Evolutionary conservation across 2,797 vertebrate genomes (phyloP).

Genomic region (Aplochiton taeniatus): DNA sequence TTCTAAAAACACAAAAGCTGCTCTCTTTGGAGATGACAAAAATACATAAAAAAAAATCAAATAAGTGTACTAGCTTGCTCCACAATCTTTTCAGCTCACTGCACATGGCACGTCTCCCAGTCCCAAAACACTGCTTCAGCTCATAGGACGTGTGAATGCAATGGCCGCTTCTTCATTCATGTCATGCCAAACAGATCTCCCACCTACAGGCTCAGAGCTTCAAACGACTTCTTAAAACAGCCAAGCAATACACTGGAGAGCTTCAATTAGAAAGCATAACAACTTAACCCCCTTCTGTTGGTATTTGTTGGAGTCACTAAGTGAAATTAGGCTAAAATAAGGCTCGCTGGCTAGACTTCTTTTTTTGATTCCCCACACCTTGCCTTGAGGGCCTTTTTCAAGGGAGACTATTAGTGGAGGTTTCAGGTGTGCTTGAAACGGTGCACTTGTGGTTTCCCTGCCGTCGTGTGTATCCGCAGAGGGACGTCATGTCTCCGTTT

Average conservation of each 20-base stretch:
- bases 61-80: not conserved
- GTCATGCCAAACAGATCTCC: constrained; percentile 33
- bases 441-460: constrained; percentile 12
- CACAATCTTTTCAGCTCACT: constrained; percentile 11
- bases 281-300: no score
- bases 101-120: constrained; percentile 14
- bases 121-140: not conserved
- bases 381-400: no score
- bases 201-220: constrained; percentile 29
- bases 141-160: constrained; percentile 24
- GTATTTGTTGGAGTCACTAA: no score
- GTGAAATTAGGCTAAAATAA: no score
- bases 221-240: no score
- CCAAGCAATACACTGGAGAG: no score
- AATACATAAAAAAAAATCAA: constrained; percentile 13
- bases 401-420: no score
- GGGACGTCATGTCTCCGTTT: constrained; percentile 39
- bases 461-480: not conserved
- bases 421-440: no score
- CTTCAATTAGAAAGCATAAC: no score
- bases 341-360: no score
- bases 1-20: constrained; percentile 13
- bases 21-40: constrained; percentile 20
- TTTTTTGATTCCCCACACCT: no score
- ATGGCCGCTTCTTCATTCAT: constrained; percentile 29